Percentiles rank a stretch among this genome's conserved stretches.
Evolutionary conservation across 2,888 invertebrate genomes (phyloP).

Genomic region (Melolontha melolontha): DNA sequence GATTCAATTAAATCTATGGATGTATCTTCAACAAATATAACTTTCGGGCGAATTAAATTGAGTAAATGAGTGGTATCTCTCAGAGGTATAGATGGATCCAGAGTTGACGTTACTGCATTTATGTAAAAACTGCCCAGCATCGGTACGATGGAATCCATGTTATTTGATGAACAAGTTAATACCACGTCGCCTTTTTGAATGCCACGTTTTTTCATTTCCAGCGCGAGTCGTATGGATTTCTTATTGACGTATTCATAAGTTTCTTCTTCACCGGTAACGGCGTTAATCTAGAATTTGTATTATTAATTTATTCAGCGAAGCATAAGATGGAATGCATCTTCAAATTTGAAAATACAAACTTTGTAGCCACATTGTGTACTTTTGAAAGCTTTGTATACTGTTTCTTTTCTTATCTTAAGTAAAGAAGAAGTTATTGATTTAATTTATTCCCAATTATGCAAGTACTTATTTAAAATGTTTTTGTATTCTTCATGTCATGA

Average conservation of each 20-base stretch:
- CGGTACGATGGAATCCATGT: conserved; percentile 63
- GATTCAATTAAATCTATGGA: conserved; percentile 46
- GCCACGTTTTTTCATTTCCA: conserved; percentile 60
- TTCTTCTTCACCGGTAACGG: conserved; percentile 63
- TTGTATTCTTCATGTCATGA: too few relatives aligned
- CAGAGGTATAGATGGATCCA: conserved; percentile 47
- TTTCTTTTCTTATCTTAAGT: too few relatives aligned
- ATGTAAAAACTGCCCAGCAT: conserved; percentile 64
- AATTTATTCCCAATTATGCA: too few relatives aligned
- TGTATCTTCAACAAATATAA: conserved; percentile 50
- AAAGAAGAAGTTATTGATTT: too few relatives aligned
- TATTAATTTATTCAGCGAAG: too few relatives aligned
- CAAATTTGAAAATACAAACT: too few relatives aligned
- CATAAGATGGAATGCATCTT: too few relatives aligned
- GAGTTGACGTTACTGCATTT: conserved; percentile 53
- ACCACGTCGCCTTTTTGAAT: conserved; percentile 64
- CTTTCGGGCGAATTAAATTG: conserved; percentile 47
- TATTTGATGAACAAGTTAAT: conserved; percentile 64
- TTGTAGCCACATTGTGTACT: too few relatives aligned
- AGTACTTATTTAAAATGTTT: too few relatives aligned
- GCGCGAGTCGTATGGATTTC: conserved; percentile 64
- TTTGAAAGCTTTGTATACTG: too few relatives aligned
- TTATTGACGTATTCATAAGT: conserved; percentile 61
- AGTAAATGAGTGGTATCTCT: conserved; percentile 49
- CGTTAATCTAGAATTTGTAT: conserved; percentile 15